Base-by-base conservation (phyloP, 2,797 vertebrate genomes). In the Taenioides sp. region DNA sequence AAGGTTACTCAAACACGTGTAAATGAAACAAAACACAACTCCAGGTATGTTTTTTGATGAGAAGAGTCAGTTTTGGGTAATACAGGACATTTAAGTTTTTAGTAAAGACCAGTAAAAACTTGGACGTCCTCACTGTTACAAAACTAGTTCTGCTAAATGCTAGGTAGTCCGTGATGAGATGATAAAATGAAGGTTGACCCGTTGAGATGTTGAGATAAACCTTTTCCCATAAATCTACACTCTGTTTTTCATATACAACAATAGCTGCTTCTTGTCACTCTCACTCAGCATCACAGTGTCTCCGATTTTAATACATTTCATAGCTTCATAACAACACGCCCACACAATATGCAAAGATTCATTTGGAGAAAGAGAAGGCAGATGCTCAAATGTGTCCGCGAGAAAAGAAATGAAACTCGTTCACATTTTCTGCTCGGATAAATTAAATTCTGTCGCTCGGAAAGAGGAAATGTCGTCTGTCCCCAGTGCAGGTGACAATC, bases 171-270 rank as follows among this genome's bases (percentile, higher is more conserved):
- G 20, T 70, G 69, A 80, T 77, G 67, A 74, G 67, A 70, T 62
- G 70, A 75, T 68, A 71, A 83, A 78, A 74, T 69, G 28, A 43
- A 28, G 20, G 69, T 71, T 77, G 66, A 23, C 71, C 67, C 63
- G 27, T 64, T 70, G 60, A 55, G 43, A 65, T 50, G 27, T 62
- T 71, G 60, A 55, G 50, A 67, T 50, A n/a, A 82, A 70, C 73
- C 20, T 50, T 14, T 17, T 23, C 27, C 50, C n/a, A 17, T 47
- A 65, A 49, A 59, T 76, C 27, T 67, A 37, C 49, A 16, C 61
- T 23, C 60, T 58, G 34, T 20, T 54, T 65, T 64, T 59, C 31
- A 71, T 69, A 73, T 70, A 59, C 62, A 64, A 11, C 61, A 43
- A 64, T 23, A 14, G 2, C n/a, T 23, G 12, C 34, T 37, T 6